Base-by-base conservation (phyloP, 2,888 invertebrate genomes). In the Germaria angustata region DNA sequence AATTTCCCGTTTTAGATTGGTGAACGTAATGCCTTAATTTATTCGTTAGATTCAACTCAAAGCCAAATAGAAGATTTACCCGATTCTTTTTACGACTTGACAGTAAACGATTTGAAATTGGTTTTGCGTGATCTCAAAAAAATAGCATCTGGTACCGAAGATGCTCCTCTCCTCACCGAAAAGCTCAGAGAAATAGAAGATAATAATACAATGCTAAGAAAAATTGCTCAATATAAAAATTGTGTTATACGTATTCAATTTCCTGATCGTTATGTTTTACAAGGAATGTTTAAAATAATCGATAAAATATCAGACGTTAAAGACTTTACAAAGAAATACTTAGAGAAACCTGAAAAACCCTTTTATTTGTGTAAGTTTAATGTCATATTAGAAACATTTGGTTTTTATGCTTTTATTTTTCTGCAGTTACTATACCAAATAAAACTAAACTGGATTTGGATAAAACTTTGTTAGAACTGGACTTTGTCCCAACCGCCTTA, bases 51-150 rank as follows among this genome's bases (percentile, higher is more conserved):
- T 87, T 91, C 92, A n/a, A 92, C 93, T 32, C 93, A 93, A 87
- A 93, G 93, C 86, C 93, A 94, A 41, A 89, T 90, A 13, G 95
- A 95, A 65, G 96, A 97, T 73, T 91, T 95, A 41, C 95, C 96
- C 0, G 97, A 98, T 90, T 95, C 96, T 63, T 98, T 98, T 90
- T 98, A 96, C 90, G 96, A 97, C 83, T 91, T 98, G 49, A 96
- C 96, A 1, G 93, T 96, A 51, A 94, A 95, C 76, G 98, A 98
- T 92, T 94, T 97, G 0, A 94, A 94, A 87, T 93, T 93, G 88
- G 92, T 98, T 76, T 92, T 96, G 73, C 92, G 93, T 68, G 96
- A 97, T 87, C 92, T 96, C 36, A 95, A 94, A 87, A 93, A 93
- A 87, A 92, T 92, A 46, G 91, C 94, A 3, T 90, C 93, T 34